Evolutionary conservation across 2,888 invertebrate genomes (phyloP).

Genomic region (Parnassius glacialis): DNA sequence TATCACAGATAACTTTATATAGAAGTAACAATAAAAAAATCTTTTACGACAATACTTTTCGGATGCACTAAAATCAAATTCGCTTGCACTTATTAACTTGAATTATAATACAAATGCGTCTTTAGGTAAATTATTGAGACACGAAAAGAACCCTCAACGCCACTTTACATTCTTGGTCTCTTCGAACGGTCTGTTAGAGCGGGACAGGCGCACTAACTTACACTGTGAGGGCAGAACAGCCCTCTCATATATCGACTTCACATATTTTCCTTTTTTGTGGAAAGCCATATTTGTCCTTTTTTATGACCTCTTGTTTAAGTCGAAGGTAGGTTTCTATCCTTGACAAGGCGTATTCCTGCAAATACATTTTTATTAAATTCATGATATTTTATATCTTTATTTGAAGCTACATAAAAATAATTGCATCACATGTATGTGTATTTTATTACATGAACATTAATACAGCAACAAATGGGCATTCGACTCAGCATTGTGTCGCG

Average conservation of each 20-base stretch:
- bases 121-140: background rate
- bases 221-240: conserved; percentile 32
- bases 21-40: background rate
- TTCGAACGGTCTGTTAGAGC: conserved; percentile 23
- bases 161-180: conserved; percentile 14
- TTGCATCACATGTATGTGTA: too few relatives aligned
- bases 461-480: too few relatives aligned
- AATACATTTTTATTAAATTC: too few relatives aligned
- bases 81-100: conserved; percentile 3
- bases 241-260: conserved; percentile 75
- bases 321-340: conserved; percentile 83
- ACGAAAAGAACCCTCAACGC: conserved; percentile 5
- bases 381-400: too few relatives aligned
- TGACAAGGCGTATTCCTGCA: conserved; percentile 84
- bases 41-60: background rate
- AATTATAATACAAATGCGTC: background rate
- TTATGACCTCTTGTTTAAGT: conserved; percentile 80
- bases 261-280: conserved; percentile 74
- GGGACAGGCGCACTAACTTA: conserved; percentile 29
- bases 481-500: too few relatives aligned
- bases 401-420: too few relatives aligned
- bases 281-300: conserved; percentile 62
- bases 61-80: conserved; percentile 6
- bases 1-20: conserved; percentile 24
- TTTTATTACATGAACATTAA: too few relatives aligned